A percentile compares a stretch with the other conserved stretches of the same genome.
These are phyloP conservation scores for Nemapogon koenigi DNA, from an alignment of 2,888 invertebrate genomes.

Conservation along the genomic window DNA sequence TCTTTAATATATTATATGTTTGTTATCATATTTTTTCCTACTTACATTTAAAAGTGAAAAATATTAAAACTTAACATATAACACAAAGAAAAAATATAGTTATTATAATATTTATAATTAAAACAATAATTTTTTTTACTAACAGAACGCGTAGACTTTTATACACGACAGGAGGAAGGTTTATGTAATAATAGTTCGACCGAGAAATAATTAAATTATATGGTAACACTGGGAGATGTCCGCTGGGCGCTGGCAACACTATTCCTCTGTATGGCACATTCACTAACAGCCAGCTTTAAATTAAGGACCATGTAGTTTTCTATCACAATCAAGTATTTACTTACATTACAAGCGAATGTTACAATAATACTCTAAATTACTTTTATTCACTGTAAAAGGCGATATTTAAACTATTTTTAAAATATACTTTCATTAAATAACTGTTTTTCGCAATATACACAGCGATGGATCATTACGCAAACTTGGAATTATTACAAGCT, in stretches of 20 bases:
- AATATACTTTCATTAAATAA: too few species aligned
- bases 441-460: too few species aligned
- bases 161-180: conserved; percentile 42
- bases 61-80: conserved; percentile 30
- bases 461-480: too few species aligned
- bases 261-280: conserved; percentile 51
- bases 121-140: neutral
- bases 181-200: conserved; percentile 13
- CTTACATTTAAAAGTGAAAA: conserved; percentile 48
- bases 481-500: too few species aligned
- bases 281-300: conserved; percentile 46
- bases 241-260: conserved; percentile 56
- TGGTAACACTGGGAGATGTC: conserved; percentile 62
- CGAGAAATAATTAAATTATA: conserved; percentile 18
- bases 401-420: too few species aligned
- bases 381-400: too few species aligned
- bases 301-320: conserved; percentile 57
- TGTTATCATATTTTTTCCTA: conserved; percentile 37
- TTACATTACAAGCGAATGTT: too few species aligned
- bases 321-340: too few species aligned
- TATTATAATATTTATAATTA: conserved; percentile 22
- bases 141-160: conserved; percentile 40
- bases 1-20: conserved; percentile 30
- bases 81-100: conserved; percentile 34
- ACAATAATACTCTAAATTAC: too few species aligned